Evolutionary conservation across 2,888 invertebrate genomes (phyloP), one percentile per base, ranked within the genome.

Genomic region (Bombylius major): DNA sequence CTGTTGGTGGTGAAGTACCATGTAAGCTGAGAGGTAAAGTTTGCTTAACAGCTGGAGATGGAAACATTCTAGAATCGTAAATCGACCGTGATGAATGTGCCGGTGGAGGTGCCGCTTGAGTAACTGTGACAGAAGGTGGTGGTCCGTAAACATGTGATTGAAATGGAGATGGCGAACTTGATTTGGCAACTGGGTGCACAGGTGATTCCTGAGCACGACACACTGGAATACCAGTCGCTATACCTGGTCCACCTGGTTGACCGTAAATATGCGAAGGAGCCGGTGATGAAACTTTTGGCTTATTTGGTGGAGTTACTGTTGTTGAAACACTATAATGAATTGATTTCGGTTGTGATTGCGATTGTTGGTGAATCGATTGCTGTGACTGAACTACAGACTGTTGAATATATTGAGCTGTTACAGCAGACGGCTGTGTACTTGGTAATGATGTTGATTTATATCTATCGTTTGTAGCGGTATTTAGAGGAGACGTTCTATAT

Each of bases 281-380:
- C 1, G 87, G 87, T 67, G 86, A 86, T 65, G 86, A 86, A 50
- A 87, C 87, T 74, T 84, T 84, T 23, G 82, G 78, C 71, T 55
- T 74, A 70, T 62, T 75, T 71, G 56, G 76, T 65, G 68, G 60
- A 66, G 67, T 50, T 66, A 68, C 51, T 55, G 61, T 45, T 34
- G 58, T 14, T 47, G 62, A 51, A 54, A 52, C 53, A 48, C 54
- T 58, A 36, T 36, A 67, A 55, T 33, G 69, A 65, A 63, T 69
- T 70, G 55, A 70, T 69, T 67, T 72, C 67, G 13, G 69, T 66
- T 61, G 71, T 70, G 58, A 71, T 61, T 62, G 72, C 66, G 42
- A 69, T 56, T 60, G 58, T 57, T 66, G 50, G 64, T 66, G 56
- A 42, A 51, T 51, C 31, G 51, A 14, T 31, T 51, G 57, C 13